These are phyloP conservation scores for Coptodon bakossiorum DNA, from an alignment of 2,113 vertebrate genomes.

Conservation along the genomic window DNA sequence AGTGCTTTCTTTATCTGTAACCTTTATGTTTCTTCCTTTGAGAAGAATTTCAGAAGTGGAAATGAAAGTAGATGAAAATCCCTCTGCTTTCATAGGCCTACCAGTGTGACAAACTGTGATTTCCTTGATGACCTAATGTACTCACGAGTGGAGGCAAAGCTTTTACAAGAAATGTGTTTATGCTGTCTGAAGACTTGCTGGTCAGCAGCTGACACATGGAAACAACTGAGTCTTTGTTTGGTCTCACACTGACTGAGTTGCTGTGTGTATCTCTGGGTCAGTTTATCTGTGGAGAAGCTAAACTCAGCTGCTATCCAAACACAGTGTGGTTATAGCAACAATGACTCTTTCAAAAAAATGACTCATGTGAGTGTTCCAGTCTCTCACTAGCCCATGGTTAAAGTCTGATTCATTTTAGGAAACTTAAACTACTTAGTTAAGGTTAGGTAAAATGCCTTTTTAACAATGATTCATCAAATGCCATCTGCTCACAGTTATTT, in stretches of 20 bases:
- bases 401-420: neutral
- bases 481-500: neutral
- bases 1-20: neutral
- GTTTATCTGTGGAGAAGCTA: neutral
- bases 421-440: neutral
- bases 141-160: neutral
- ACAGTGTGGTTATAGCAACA: neutral
- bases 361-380: neutral
- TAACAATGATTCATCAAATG: neutral
- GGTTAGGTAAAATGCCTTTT: neutral
- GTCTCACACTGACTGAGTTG: neutral
- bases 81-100: neutral
- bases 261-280: neutral
- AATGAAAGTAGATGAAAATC: neutral
- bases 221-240: conserved; percentile 20
- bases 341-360: neutral
- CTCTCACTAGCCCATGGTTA: neutral
- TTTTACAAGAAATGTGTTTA: neutral
- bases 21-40: neutral
- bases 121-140: neutral
- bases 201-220: conserved; percentile 4
- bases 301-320: conserved; percentile 2
- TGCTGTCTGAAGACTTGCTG: neutral
- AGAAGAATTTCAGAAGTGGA: neutral
- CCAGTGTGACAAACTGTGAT: neutral